Evolutionary conservation across 2,888 invertebrate genomes (phyloP).

Genomic region (Acholoe squamosa): DNA sequence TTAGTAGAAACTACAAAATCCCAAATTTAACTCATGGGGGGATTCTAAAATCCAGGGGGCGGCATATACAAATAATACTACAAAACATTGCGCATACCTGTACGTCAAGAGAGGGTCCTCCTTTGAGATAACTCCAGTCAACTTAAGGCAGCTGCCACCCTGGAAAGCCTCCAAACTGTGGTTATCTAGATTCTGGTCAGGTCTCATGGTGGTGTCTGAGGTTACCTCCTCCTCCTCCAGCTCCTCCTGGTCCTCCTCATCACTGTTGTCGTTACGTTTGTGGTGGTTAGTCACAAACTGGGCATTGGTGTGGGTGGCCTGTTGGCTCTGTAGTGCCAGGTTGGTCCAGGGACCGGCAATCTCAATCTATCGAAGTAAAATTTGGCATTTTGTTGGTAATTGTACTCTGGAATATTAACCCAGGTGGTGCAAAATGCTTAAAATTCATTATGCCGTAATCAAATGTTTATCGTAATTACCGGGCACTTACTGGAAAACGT

Average conservation of each 20-base stretch:
- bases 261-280: not conserved
- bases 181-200: constrained; percentile 21
- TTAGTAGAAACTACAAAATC: too few relatives aligned
- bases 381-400: too few relatives aligned
- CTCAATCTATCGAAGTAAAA: constrained; percentile 38
- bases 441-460: too few relatives aligned
- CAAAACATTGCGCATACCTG: constrained; percentile 17
- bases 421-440: too few relatives aligned
- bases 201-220: not conserved
- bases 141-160: constrained; percentile 61
- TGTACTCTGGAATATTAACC: too few relatives aligned
- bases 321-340: constrained; percentile 65
- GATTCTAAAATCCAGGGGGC: too few relatives aligned
- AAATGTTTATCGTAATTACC: too few relatives aligned
- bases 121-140: constrained; percentile 20
- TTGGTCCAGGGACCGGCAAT: constrained; percentile 64
- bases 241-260: not conserved
- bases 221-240: not conserved
- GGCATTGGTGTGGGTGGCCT: constrained; percentile 57
- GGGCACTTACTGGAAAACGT: too few relatives aligned
- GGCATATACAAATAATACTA: too few relatives aligned
- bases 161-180: constrained; percentile 26
- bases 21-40: too few relatives aligned
- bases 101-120: not conserved
- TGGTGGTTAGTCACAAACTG: not conserved